Evolutionary conservation across 2,113 vertebrate genomes (phyloP).

Genomic region (Struthio camelus): DNA sequence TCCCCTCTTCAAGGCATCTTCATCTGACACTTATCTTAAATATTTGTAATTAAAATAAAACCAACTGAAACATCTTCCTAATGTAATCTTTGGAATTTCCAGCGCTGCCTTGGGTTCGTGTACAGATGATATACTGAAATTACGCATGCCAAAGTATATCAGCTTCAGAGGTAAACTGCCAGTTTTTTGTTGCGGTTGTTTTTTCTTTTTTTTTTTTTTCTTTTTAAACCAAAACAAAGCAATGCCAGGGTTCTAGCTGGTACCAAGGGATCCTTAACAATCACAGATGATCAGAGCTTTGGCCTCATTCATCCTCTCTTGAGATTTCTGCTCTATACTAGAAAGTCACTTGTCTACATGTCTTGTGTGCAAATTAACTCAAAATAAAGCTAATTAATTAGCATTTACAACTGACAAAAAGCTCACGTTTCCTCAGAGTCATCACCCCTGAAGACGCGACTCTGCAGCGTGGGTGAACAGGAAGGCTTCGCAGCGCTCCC

Average conservation of each 20-base stretch:
- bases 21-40: background rate
- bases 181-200: too few species aligned
- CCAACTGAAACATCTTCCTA: background rate
- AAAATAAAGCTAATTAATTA: background rate
- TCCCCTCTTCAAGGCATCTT: background rate
- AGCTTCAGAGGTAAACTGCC: background rate
- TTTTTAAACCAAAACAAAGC: background rate
- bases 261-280: background rate
- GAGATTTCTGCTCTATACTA: background rate
- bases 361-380: background rate
- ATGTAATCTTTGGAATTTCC: background rate
- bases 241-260: background rate
- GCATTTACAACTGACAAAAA: background rate
- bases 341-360: background rate
- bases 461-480: too few species aligned
- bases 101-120: background rate
- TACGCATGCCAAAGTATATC: rapidly evolving
- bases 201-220: too few species aligned
- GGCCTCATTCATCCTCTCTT: background rate
- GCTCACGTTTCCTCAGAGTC: background rate
- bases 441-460: background rate
- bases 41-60: background rate
- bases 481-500: background rate
- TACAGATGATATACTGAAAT: rapidly evolving
- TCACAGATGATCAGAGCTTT: background rate